Base-by-base conservation (phyloP, 1,140 invertebrate species). In the Tyrophagus putrescentiae region DNA sequence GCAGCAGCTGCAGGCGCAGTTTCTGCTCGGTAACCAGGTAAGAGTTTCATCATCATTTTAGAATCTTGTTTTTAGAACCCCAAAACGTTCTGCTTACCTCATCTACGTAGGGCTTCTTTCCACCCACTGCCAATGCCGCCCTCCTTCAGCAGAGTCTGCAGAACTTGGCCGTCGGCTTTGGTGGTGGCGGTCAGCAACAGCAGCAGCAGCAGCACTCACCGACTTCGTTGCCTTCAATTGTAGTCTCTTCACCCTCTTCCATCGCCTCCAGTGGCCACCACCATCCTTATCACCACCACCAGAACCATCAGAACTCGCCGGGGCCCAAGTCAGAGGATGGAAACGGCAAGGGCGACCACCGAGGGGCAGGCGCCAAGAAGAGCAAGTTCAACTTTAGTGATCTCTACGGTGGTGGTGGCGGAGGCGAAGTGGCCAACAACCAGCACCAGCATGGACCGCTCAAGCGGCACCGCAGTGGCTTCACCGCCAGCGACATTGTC, bases 21-120 rank as follows among this genome's bases (percentile, higher is more conserved):
- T 85, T 63, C 82, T 87, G 69, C 72, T 87, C 18, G 84, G 85
- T 68, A 86, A 84, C 76, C 84, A 85, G 79, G 83, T 84, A 70
- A 69, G 67, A 67, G 45, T 28, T 9, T 9, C 25, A 3, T 18
- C 4, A 25, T 33, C 33, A 21, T 60, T 54, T 28, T 60, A 3
- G 2, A 3, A 41, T 39, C 4, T 52, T 52, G 27, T 52, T 52
- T 21, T 9, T 16, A 52, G 31, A 48, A 48, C 18, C 11, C 7
- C 6, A 9, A 6, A 9, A 3, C 31, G 1, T 11, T 11, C n/a
- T 39, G 36, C 13, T n/a, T 39, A 39, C n/a, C 13, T 39, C n/a
- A n/a, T 13, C n/a, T 4, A 27, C 4, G 25, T 27, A 72, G 64
- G 65, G 69, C 25, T 64, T 71, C 39, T 64, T 70, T 34, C 64